A percentile compares a stretch with the other conserved stretches of the same genome.
These are phyloP conservation scores for Chrysocyon brachyurus DNA, from an alignment of 2,797 vertebrate species.

Conservation along the genomic window DNA sequence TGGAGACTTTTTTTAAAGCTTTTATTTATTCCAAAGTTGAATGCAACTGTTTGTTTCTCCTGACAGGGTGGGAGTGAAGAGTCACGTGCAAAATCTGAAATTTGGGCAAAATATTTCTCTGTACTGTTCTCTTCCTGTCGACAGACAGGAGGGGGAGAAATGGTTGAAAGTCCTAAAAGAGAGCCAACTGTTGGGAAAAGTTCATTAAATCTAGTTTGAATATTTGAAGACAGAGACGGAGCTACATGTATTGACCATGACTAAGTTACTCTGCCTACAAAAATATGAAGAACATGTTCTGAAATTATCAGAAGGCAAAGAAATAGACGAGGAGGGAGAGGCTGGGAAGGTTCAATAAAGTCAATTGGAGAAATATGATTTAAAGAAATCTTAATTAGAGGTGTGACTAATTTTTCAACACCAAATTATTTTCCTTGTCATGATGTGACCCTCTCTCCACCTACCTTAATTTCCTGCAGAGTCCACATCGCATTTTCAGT, in stretches of 20 bases:
- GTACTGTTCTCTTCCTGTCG: not conserved
- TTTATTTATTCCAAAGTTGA: not conserved
- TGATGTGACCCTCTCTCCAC: not conserved
- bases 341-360: not conserved
- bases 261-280: not conserved
- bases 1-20: not conserved
- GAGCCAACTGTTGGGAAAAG: not conserved
- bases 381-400: not conserved
- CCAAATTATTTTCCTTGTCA: not conserved
- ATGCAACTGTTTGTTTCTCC: not conserved
- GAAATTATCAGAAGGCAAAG: not conserved
- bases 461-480: not conserved
- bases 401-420: not conserved
- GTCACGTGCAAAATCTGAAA: not conserved
- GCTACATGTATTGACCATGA: not conserved
- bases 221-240: not conserved
- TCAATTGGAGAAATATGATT: not conserved
- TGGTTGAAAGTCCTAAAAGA: not conserved
- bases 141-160: not conserved
- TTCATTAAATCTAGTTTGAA: not conserved
- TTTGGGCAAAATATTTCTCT: not conserved
- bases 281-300: not conserved
- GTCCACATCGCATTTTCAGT: not conserved
- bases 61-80: not conserved
- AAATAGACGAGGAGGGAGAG: not conserved